Conservation (phyloP, 2,888 invertebrate species). For the Leistus spinibarbis region DNA sequence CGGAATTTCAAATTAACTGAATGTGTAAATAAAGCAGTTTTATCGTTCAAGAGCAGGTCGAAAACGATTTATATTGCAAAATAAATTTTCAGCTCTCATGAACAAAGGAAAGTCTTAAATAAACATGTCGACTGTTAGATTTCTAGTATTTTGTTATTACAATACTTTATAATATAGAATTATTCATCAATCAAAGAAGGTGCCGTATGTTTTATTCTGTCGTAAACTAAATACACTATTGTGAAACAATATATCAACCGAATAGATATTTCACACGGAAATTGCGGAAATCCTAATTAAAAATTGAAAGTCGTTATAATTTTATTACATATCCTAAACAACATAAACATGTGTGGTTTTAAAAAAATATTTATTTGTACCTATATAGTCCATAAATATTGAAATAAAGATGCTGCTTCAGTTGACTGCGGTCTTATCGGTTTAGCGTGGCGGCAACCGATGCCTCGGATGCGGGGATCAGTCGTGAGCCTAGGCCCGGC, state of each 20-base stretch:
- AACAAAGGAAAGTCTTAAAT: not conserved
- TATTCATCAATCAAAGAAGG: not conserved
- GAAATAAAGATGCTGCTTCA: not conserved
- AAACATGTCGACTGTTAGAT: not conserved
- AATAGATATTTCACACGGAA: not conserved
- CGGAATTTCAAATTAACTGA: not conserved
- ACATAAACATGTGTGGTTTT: not conserved
- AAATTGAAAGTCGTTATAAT: not conserved
- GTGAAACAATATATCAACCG: not conserved
- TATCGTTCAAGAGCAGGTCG: not conserved
- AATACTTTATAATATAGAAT: not conserved
- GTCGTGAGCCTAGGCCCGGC: not conserved
- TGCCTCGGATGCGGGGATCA: conserved; percentile 2
- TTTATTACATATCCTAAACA: not conserved
- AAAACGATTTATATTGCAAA: not conserved
- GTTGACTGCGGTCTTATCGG: not conserved
- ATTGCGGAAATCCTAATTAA: not conserved
- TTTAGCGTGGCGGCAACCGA: not conserved
- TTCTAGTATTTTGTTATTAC: not conserved
- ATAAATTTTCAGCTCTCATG: not conserved
- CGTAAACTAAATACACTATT: not conserved
- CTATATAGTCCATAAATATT: not conserved
- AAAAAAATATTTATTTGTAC: not conserved
- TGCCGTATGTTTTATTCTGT: not conserved
- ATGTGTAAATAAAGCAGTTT: not conserved